Conservation (phyloP, 2,888 invertebrate species). For the Pycnomerus fuliginosus region DNA sequence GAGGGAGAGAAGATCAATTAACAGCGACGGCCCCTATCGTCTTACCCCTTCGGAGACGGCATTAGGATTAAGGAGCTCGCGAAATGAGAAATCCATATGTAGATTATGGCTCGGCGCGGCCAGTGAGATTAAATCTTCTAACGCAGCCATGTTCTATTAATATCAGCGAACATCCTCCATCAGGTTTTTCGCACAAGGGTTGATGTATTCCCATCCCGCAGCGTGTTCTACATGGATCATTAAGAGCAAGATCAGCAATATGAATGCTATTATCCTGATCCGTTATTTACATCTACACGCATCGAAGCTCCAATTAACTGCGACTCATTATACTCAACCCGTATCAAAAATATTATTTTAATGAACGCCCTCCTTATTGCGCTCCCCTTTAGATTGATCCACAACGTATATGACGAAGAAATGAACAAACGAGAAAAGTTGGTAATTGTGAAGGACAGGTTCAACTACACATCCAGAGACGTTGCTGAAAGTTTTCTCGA, state of each 20-base stretch:
- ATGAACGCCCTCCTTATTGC: constrained; percentile 14
- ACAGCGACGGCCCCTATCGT: constrained; percentile 41
- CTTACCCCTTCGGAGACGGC: constrained; percentile 40
- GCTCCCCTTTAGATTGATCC: neutral
- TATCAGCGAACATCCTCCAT: too few relatives aligned
- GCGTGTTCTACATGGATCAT: constrained; percentile 42
- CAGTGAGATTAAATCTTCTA: constrained; percentile 36
- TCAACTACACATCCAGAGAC: constrained; percentile 9
- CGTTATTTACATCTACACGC: constrained; percentile 32
- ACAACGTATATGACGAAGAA: constrained; percentile 7
- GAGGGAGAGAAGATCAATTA: constrained; percentile 48
- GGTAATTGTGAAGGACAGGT: constrained; percentile 26
- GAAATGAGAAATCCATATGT: constrained; percentile 50
- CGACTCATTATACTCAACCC: constrained; percentile 9
- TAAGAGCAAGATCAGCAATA: constrained; percentile 41
- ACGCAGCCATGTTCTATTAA: too few relatives aligned
- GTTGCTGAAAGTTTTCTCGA: constrained; percentile 7
- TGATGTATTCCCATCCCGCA: constrained; percentile 7
- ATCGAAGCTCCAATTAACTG: constrained; percentile 27
- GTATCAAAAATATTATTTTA: constrained; percentile 23
- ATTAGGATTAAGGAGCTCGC: constrained; percentile 47
- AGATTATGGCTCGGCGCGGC: constrained; percentile 41
- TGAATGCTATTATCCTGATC: constrained; percentile 39
- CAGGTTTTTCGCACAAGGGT: too few relatives aligned
- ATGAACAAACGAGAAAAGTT: constrained; percentile 23